Evolutionary conservation across 2,888 invertebrate species (phyloP), one percentile per base, ranked within the genome.

Genomic region (Celastrina argiolus): DNA sequence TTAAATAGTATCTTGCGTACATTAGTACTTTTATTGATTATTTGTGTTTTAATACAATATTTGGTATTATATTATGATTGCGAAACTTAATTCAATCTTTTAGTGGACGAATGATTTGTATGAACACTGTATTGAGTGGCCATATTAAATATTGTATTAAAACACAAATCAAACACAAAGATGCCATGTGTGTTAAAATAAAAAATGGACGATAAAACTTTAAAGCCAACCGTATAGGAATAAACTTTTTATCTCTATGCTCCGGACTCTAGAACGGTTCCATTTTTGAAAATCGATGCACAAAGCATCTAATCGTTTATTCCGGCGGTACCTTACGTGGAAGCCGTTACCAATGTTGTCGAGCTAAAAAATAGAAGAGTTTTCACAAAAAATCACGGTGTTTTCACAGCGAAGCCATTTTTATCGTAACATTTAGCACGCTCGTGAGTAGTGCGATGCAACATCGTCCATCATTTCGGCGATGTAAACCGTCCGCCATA

Each of bases 401-500:
- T 39, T 61, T 36, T 51, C 22, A 10, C 22, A 18, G 22, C 39
- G 26, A 51, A 18, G 36, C 14, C 8, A 34, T 36, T 61, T 36
- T 36, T 36, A 61, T 61, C 39, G 61, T 61, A 36, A 61, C 39
- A 36, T 61, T 61, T 18, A 61, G 22, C 61, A 22, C 61, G 61
- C 16, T 34, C 59, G 61, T 61, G 36, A 61, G 61, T 61, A 14
- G 61, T 31, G 61, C 59, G 34, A 59, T 36, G 61, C 61, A 61
- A 61, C 61, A 61, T 61, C 39, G 61, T 61, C 61, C 61, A 61
- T 61, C 61, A 61, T 61, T 18, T 18, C 22, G 10, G 39, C 18
- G 34, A 31, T 34, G 59, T 59, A 59, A 59, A 36, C 59, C 59
- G 59, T 59, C 59, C 31, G 31, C 58, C 26, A 16, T 36, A 39